Base-by-base conservation (phyloP, 2,113 vertebrate genomes). In the Illadopsis cleaveri region DNA sequence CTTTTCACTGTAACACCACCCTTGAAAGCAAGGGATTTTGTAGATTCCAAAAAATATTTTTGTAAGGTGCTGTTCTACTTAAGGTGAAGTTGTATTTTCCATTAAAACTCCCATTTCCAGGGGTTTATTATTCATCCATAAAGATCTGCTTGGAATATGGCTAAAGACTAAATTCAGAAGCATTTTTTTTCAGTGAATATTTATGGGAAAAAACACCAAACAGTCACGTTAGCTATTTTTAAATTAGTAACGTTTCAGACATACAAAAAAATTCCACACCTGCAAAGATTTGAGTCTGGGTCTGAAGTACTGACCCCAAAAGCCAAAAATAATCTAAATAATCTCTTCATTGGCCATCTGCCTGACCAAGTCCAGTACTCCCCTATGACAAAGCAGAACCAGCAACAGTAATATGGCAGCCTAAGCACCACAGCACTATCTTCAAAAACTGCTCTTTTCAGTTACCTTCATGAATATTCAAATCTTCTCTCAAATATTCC, bases 41-140 rank as follows among this genome's bases (percentile, higher is more conserved):
- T 69, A 70, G 65, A 65, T 95, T 97, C 89, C 82, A 95, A 95
- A 93, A 94, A 9, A 25, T 93, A 79, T 85, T 97, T 96, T 94
- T 96, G 86, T 96, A 94, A 97, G 93, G 94, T 97, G 95, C 64
- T 87, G 68, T 84, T 96, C 86, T 82, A 94, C 92, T 94, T 92
- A 85, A 95, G 86, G 64, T 96, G 96, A 98, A 97, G 95, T 90
- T 98, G 95, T 81, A 97, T 97, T 98, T 98, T 98, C 96, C 97
- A 97, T 97, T 97, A 97, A 98, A 97, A 97, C 37, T 57, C 21
- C 57, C 5, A 83, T 96, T 98, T 97, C 96, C 94, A 97, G 90
- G 40, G 95, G 53, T 97, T 98, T 97, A 97, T 98, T 97, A 97
- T 92, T 96, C 82, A 93, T 86, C 86, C 57, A 73, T 97, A 97